These are phyloP conservation scores for Leucoraja ocellata DNA, from an alignment of 2,797 vertebrate genomes.

Conservation along the genomic window DNA sequence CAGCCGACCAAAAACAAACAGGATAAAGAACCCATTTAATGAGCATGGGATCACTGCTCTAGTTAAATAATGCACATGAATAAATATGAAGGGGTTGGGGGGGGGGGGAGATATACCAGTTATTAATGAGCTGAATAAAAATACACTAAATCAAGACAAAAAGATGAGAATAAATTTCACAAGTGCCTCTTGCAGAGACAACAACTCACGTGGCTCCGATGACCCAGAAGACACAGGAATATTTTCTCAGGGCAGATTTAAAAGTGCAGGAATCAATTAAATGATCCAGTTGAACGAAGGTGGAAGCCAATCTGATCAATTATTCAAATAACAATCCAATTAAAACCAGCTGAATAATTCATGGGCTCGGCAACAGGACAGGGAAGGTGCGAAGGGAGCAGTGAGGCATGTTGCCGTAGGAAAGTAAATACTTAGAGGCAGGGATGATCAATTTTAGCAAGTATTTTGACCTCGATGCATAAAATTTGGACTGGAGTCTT, in stretches of 20 bases:
- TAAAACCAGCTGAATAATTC: constrained; percentile 33
- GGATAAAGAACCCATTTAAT: not conserved
- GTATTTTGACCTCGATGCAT: not conserved
- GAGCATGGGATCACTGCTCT: not conserved
- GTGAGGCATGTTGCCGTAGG: not conserved
- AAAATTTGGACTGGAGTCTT: not conserved
- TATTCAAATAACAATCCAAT: constrained; percentile 39
- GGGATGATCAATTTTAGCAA: not conserved
- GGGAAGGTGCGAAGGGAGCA: not conserved
- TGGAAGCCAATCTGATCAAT: constrained; percentile 36
- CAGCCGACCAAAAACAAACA: not conserved
- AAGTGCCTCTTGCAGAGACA: not conserved
- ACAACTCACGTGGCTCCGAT: not conserved
- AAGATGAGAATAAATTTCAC: constrained; percentile 16
- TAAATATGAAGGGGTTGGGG: not conserved
- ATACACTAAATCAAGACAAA: not conserved
- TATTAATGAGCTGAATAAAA: constrained; percentile 37
- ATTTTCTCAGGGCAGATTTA: not conserved
- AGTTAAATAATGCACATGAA: constrained; percentile 14
- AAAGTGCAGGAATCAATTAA: constrained; percentile 29
- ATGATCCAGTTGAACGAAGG: constrained; percentile 24
- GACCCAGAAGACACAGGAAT: not conserved
- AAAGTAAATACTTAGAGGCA: constrained; percentile 27
- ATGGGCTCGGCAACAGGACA: not conserved
- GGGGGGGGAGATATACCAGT: not conserved